Evolutionary conservation across 2,113 vertebrate genomes (phyloP), one percentile per base, ranked within the genome.

Genomic region (Indri indri): DNA sequence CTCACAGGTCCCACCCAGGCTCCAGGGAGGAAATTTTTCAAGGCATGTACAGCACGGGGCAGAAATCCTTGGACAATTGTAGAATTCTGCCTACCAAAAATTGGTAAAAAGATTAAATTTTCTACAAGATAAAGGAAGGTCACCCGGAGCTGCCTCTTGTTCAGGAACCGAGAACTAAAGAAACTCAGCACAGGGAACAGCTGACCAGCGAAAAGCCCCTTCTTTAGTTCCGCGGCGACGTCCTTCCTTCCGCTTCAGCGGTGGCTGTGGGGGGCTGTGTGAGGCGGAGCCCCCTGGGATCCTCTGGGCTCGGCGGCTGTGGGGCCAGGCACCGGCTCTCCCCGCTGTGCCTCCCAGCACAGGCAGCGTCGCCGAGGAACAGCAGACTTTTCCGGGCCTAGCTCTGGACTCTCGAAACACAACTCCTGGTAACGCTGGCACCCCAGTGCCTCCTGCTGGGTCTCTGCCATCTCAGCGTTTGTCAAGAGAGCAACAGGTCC

Each of bases 1-100:
- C 16, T 17, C 40, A 22, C 32, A 16, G n/a, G 10, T 25, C 8
- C 50, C 2, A 5, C 40, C 27, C 10, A 0, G 3, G 2, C 23
- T 45, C 57, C 20, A 1, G 7, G 14, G 32, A 34, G 32, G 77
- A 52, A 8, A 34, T 12, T 0, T 5, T 25, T 34, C 32, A 34
- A n/a, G 40, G 65, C 23, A 8, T 16, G 23, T 10, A 42, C 54
- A 61, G n/a, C 52, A 17, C 11, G 25, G 34, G 10, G 40, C 13
- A 22, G 57, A 50, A 22, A 47, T 7, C 10, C 42, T 2, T 6
- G 23, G 22, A 40, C 32, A 18, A 22, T 20, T 37, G 63, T 34
- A 77, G 59, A 63, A 34, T 12, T 34, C 81, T 54, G 57, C 61
- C 23, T 30, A 34, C 54, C 11, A 50, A 8, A 50, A 40, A 22